Percentiles rank a stretch among this genome's conserved stretches.
phyloP scores from a whole-genome alignment of 2,113 vertebrate genomes.

The Empidonax alnorum region DNA sequence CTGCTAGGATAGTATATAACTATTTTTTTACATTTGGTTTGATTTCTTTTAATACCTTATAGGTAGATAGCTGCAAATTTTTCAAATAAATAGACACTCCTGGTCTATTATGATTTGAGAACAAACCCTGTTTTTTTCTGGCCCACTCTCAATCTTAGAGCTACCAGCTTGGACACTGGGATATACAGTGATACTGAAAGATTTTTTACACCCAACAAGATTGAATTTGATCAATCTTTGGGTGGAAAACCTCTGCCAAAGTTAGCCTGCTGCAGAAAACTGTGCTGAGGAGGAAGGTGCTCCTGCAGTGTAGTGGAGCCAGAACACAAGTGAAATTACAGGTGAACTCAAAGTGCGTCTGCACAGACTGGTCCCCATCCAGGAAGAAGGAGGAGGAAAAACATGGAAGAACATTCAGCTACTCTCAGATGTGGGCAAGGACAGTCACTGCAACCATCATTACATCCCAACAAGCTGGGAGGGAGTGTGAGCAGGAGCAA shows the following conservation, averaged over 20 bases:
- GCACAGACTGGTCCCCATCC: background rate
- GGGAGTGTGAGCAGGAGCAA: background rate
- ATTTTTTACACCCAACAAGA: background rate
- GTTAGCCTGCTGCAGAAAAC: background rate
- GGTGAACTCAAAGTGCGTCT: background rate
- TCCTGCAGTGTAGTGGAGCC: background rate
- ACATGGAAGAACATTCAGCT: background rate
- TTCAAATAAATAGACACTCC: background rate
- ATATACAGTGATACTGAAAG: background rate
- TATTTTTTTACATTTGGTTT: background rate
- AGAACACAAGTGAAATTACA: accelerated
- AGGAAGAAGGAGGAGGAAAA: background rate
- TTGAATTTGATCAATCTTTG: background rate
- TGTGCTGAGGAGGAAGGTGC: background rate
- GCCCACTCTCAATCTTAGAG: background rate
- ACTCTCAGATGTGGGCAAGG: background rate
- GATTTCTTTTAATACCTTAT: background rate
- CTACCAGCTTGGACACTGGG: background rate
- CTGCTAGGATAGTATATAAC: background rate
- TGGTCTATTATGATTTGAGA: background rate
- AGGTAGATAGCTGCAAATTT: background rate
- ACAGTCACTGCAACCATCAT: background rate
- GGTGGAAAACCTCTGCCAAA: background rate
- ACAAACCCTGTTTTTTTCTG: background rate
- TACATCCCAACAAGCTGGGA: background rate